Evolutionary conservation across 2,113 vertebrate species (phyloP).

Genomic region (Pandion haliaetus): DNA sequence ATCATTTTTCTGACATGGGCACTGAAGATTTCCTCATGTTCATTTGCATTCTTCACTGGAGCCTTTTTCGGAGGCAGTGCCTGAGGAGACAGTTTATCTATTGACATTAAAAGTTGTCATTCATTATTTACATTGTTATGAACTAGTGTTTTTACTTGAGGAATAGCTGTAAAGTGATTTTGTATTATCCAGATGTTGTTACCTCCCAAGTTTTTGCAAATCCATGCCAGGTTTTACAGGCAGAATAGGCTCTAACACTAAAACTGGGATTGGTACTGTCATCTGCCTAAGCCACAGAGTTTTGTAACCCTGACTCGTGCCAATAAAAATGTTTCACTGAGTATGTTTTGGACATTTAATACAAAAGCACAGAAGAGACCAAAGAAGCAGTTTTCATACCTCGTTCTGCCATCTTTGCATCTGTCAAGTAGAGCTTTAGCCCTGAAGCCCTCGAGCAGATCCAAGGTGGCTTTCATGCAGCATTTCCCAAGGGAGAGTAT

Average conservation of each 20-base stretch:
- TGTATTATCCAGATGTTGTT: background rate
- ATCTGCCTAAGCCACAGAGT: slow-evolving; percentile 30
- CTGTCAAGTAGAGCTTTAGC: background rate
- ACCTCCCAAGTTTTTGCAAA: background rate
- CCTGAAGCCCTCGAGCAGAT: background rate
- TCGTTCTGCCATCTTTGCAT: background rate
- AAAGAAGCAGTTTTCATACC: background rate
- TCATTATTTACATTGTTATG: background rate
- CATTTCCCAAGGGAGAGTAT: background rate
- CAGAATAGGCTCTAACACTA: background rate
- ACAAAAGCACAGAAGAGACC: background rate
- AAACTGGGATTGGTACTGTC: background rate
- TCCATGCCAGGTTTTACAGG: slow-evolving; percentile 45
- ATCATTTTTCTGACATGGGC: background rate
- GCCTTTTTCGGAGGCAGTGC: background rate
- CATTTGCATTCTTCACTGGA: background rate
- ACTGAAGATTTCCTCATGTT: background rate
- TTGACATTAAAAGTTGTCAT: background rate
- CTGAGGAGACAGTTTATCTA: background rate
- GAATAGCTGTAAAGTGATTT: background rate
- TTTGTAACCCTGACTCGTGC: slow-evolving; percentile 9
- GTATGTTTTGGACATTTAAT: background rate
- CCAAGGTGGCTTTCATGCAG: background rate
- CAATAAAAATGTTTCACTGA: slow-evolving; percentile 45
- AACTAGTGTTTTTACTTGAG: background rate